Conservation (phyloP, 2,888 invertebrate species). For the Sericinus montela region DNA sequence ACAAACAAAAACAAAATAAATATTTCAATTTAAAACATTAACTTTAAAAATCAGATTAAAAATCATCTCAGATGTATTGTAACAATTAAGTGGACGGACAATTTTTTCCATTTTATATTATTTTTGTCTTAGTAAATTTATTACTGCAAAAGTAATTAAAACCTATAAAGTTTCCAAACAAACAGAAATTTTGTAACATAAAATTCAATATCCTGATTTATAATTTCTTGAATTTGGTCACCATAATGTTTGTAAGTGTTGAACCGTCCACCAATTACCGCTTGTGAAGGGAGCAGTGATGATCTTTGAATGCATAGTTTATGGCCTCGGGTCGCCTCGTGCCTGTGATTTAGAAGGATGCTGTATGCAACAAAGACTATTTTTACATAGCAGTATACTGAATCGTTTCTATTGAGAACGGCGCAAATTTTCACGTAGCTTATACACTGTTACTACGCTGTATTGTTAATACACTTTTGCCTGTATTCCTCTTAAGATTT, state of each 20-base stretch:
- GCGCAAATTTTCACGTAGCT: conserved; percentile 10
- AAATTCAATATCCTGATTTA: conserved; percentile 4
- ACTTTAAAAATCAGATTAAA: no score
- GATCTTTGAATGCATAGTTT: conserved; percentile 70
- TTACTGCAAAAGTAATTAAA: no score
- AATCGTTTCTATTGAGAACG: background rate
- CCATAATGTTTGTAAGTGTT: conserved; percentile 38
- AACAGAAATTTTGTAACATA: background rate
- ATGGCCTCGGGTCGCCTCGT: conserved; percentile 30
- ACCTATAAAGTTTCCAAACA: no score
- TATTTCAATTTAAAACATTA: no score
- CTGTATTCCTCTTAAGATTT: conserved; percentile 4
- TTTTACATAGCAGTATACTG: background rate
- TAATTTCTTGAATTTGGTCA: conserved; percentile 24
- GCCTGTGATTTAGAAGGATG: conserved; percentile 23
- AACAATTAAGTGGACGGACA: no score
- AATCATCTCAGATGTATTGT: no score
- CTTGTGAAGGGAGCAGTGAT: conserved; percentile 53
- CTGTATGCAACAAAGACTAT: conserved; percentile 9
- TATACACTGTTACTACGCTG: background rate
- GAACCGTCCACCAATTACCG: conserved; percentile 63
- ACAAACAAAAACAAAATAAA: no score
- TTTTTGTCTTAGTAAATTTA: no score
- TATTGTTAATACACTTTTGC: background rate
- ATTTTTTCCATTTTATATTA: no score